Percentiles rank a stretch among this genome's conserved stretches.
These are phyloP conservation scores for Saturnia pavonia DNA, from an alignment of 2,888 invertebrate genomes.

Conservation along the genomic window DNA sequence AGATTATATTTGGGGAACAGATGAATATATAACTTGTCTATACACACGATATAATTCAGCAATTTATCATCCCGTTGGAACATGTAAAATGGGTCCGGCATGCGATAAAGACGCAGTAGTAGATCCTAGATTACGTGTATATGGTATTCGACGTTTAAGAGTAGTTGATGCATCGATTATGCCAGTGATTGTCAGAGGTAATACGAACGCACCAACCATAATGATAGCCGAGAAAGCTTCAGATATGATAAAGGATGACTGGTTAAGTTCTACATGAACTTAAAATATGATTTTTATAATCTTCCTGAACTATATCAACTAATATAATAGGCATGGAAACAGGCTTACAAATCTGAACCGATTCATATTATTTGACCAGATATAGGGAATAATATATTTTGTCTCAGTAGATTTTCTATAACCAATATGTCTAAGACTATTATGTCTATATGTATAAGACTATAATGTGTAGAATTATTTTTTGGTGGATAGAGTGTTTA, in stretches of 20 bases:
- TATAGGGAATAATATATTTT: no score
- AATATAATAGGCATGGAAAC: no score
- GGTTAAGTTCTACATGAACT: no score
- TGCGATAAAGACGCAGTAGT: constrained; percentile 84
- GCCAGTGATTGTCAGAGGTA: constrained; percentile 85
- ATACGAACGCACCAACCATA: constrained; percentile 91
- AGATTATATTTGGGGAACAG: constrained; percentile 79
- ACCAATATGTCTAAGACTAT: no score
- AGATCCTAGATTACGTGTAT: constrained; percentile 82
- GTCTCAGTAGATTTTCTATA: no score
- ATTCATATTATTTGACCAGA: no score
- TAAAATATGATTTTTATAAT: no score
- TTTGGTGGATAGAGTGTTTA: no score
- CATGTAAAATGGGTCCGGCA: constrained; percentile 86
- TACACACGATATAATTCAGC: constrained; percentile 85
- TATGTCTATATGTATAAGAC: no score
- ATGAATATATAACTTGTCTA: constrained; percentile 86
- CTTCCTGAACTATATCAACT: no score
- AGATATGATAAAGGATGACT: constrained; percentile 88
- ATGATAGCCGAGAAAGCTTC: constrained; percentile 93
- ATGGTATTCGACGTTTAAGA: constrained; percentile 83
- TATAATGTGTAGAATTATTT: no score
- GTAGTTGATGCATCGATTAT: constrained; percentile 87
- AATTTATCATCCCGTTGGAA: constrained; percentile 86
- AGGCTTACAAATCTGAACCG: no score